Percentiles rank a stretch among this genome's conserved stretches.
These are phyloP conservation scores for Teleogryllus oceanicus DNA, from an alignment of 2,888 invertebrate species.

Conservation along the genomic window DNA sequence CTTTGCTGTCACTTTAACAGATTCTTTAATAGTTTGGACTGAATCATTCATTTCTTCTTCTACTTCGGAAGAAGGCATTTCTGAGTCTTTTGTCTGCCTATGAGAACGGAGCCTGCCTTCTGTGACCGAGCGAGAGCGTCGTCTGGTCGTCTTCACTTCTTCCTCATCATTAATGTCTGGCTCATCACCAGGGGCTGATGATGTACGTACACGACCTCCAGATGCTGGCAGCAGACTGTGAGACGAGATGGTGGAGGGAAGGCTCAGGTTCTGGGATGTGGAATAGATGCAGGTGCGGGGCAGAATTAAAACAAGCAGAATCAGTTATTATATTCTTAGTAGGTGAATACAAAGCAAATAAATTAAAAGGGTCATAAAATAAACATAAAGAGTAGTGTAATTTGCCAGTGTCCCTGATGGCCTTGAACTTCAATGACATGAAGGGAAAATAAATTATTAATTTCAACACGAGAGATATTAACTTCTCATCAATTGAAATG, in stretches of 20 bases:
- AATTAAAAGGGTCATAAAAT: conserved; percentile 4
- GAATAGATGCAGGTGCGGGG: conserved; percentile 1
- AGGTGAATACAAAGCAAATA: conserved; percentile 26
- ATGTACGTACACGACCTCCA: background rate
- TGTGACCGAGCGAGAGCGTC: background rate
- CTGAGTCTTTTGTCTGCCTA: background rate
- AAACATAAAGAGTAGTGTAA: background rate
- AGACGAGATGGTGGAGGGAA: conserved; percentile 20
- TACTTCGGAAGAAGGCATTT: conserved; percentile 7
- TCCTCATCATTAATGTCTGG: background rate
- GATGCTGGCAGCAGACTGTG: conserved; percentile 20
- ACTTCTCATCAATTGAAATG: no score
- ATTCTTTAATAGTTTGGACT: background rate
- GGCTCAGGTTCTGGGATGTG: conserved; percentile 25
- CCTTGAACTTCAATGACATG: background rate
- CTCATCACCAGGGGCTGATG: conserved; percentile 18
- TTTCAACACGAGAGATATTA: no score
- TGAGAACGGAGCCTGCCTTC: background rate
- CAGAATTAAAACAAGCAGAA: conserved; percentile 25
- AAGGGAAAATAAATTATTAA: no score
- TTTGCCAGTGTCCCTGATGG: background rate
- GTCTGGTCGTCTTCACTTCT: background rate
- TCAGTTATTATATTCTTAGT: conserved; percentile 26
- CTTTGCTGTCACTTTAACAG: background rate
- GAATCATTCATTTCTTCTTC: background rate